A percentile compares a stretch with the other conserved stretches of the same genome.
phyloP scores from a whole-genome alignment of 2,113 vertebrate species.

The Callipepla californica region DNA sequence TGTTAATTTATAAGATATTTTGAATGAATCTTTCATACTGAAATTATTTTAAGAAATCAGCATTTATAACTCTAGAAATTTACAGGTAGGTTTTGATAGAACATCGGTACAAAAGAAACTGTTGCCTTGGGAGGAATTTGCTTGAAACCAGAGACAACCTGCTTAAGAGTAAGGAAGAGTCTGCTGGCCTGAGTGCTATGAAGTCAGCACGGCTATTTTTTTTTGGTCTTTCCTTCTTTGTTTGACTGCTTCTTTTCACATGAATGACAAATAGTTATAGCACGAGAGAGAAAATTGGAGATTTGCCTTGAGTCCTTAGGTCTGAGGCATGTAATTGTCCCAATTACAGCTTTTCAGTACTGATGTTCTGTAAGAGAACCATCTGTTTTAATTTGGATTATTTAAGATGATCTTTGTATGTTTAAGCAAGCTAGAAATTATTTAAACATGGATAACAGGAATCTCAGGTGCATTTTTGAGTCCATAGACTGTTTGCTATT shows the following conservation, averaged over 20 bases:
- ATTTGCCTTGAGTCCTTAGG: neutral
- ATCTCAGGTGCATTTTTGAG: neutral
- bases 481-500: neutral
- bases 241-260: neutral
- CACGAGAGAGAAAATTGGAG: neutral
- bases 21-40: neutral
- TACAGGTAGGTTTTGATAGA: neutral
- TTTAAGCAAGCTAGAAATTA: neutral
- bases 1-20: neutral
- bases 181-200: neutral
- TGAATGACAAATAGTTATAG: neutral
- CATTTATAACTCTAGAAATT: neutral
- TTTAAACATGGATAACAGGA: neutral
- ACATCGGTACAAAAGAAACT: neutral
- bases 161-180: neutral
- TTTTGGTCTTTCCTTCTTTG: neutral
- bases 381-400: neutral
- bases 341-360: neutral
- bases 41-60: neutral
- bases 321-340: neutral
- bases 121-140: neutral
- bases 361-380: neutral
- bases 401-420: neutral
- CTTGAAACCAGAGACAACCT: constrained; percentile 19
- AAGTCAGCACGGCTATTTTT: neutral